A percentile compares a stretch with the other conserved stretches of the same genome.
Conservation (phyloP, 2,797 vertebrate species). For the Prunella strophiata region DNA sequence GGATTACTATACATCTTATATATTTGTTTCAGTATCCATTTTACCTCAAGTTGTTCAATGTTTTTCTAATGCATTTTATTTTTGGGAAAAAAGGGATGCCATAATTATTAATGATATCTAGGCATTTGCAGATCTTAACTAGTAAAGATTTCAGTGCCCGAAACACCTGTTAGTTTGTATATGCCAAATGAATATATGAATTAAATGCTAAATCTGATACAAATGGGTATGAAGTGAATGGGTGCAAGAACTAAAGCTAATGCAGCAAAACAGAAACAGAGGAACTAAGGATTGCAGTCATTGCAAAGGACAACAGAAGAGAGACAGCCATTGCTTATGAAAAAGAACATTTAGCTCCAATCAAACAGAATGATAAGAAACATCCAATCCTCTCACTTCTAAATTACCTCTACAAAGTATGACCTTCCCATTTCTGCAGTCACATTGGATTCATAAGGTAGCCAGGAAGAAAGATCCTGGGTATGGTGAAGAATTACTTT, state of each 20-base stretch:
- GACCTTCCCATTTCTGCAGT: not conserved
- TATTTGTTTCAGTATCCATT: not conserved
- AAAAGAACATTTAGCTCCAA: not conserved
- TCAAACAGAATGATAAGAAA: not conserved
- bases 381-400: not conserved
- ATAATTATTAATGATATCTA: not conserved
- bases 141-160: not conserved
- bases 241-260: not conserved
- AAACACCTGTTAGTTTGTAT: not conserved
- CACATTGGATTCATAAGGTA: not conserved
- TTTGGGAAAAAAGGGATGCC: not conserved
- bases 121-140: not conserved
- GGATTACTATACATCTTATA: not conserved
- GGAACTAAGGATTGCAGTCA: not conserved
- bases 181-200: not conserved
- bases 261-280: not conserved
- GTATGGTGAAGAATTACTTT: not conserved
- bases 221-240: not conserved
- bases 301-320: not conserved
- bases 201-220: not conserved
- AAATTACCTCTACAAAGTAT: not conserved
- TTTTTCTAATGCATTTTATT: not conserved
- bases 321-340: not conserved
- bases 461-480: not conserved
- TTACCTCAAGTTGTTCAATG: accelerated